Conservation (phyloP, 2,797 vertebrate genomes). For the Setipinna tenuifilis region DNA sequence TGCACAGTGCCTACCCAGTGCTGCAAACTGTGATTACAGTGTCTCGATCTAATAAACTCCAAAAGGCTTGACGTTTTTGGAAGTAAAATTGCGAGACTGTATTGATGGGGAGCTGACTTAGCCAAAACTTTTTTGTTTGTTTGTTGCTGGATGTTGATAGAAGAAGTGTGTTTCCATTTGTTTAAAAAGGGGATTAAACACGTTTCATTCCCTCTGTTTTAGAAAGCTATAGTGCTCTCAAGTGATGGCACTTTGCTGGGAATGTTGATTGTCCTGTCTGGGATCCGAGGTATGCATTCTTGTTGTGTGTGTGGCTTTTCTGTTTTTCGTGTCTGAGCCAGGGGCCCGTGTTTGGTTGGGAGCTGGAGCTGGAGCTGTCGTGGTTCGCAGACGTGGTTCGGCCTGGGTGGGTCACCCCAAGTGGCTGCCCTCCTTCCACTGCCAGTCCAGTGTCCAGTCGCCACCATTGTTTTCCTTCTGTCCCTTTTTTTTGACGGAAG, state of each 20-base stretch:
- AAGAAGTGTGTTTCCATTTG: background rate
- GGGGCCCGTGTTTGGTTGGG: background rate
- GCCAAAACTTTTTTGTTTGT: background rate
- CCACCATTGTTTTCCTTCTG: background rate
- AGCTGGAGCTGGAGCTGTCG: background rate
- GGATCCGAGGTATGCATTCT: constrained; percentile 3
- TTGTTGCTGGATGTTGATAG: background rate
- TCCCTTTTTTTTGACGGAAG: background rate
- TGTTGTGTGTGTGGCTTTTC: constrained; percentile 5
- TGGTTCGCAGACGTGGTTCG: background rate
- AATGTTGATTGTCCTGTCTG: constrained; percentile 24
- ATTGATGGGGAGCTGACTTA: background rate
- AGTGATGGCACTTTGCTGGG: background rate
- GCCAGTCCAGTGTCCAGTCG: background rate
- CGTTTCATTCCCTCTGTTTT: background rate
- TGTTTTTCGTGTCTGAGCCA: constrained; percentile 17
- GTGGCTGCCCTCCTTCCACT: background rate
- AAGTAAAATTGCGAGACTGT: background rate
- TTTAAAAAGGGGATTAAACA: constrained; percentile 18
- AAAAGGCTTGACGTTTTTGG: background rate
- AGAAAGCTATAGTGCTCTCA: background rate
- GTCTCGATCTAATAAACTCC: constrained; percentile 3
- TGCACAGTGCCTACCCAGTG: background rate
- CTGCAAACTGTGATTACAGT: background rate
- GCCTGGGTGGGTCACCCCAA: constrained; percentile 8